These are phyloP conservation scores for Heliconius ethilla DNA, from an alignment of 2,888 invertebrate genomes.

Conservation along the genomic window DNA sequence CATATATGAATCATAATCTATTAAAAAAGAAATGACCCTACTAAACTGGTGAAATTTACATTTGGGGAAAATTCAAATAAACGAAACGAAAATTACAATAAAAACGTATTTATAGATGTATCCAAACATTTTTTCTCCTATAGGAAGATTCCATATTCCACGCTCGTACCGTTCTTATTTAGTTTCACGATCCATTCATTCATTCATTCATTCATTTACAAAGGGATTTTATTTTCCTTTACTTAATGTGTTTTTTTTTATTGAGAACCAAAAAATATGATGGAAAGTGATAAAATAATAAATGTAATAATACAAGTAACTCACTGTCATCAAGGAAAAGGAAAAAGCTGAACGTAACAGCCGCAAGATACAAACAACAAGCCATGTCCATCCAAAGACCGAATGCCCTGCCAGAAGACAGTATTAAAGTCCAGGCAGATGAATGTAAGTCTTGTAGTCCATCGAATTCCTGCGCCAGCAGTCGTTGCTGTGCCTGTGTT, in stretches of 20 bases:
- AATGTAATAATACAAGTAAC: no score
- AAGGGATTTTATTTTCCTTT: no score
- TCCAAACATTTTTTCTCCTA: no score
- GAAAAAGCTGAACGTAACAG: conserved; percentile 87
- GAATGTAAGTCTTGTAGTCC: conserved; percentile 84
- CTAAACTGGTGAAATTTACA: neutral
- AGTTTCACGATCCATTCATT: no score
- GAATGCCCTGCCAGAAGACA: conserved; percentile 72
- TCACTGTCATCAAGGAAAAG: conserved; percentile 69
- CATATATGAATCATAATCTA: neutral
- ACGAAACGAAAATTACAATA: no score
- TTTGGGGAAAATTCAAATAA: neutral
- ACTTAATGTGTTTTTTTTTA: no score
- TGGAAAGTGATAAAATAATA: no score
- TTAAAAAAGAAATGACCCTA: neutral
- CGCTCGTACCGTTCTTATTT: no score
- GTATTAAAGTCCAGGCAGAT: conserved; percentile 82
- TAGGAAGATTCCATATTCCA: no score
- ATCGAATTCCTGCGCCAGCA: conserved; percentile 87
- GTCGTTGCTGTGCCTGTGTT: conserved; percentile 84
- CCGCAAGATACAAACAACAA: conserved; percentile 78
- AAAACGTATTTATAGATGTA: no score
- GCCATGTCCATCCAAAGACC: conserved; percentile 82
- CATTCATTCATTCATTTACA: no score
- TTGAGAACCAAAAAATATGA: no score